Percentiles rank a stretch among this genome's conserved stretches.
phyloP scores from a whole-genome alignment of 2,888 invertebrate species.

The Helicoverpa assulta region DNA sequence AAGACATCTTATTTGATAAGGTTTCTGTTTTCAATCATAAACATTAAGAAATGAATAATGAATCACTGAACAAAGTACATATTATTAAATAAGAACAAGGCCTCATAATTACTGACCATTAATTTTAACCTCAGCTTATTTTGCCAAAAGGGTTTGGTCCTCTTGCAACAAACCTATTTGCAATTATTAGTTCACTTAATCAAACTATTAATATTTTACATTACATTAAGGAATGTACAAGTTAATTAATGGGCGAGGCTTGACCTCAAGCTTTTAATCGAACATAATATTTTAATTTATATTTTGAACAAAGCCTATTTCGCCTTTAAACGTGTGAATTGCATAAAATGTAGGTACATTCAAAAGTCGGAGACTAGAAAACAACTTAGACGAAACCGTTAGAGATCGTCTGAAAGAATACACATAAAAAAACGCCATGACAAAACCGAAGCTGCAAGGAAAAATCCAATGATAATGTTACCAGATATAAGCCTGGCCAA shows the following conservation, averaged over 20 bases:
- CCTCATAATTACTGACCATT: constrained; percentile 2
- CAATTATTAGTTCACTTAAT: constrained; percentile 43
- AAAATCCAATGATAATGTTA: too few species aligned
- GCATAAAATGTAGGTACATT: constrained; percentile 2
- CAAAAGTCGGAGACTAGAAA: neutral
- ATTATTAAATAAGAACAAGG: neutral
- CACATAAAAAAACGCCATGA: too few species aligned
- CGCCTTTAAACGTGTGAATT: neutral
- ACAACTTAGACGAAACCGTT: neutral
- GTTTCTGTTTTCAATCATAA: too few species aligned
- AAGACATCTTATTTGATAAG: too few species aligned
- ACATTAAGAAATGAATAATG: neutral
- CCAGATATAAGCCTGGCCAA: too few species aligned
- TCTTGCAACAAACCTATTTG: constrained; percentile 7
- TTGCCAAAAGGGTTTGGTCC: constrained; percentile 15
- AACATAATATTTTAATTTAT: constrained; percentile 41
- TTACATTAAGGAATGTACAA: constrained; percentile 45
- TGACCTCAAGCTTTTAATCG: constrained; percentile 38
- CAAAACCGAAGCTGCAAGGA: too few species aligned
- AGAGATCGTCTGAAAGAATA: neutral
- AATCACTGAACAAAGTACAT: neutral
- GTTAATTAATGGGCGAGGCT: constrained; percentile 54
- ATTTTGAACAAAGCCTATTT: constrained; percentile 33
- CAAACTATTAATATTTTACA: constrained; percentile 48
- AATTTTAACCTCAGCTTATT: constrained; percentile 5